Conservation (phyloP, 2,113 vertebrate genomes). For the Toxostoma redivivum region DNA sequence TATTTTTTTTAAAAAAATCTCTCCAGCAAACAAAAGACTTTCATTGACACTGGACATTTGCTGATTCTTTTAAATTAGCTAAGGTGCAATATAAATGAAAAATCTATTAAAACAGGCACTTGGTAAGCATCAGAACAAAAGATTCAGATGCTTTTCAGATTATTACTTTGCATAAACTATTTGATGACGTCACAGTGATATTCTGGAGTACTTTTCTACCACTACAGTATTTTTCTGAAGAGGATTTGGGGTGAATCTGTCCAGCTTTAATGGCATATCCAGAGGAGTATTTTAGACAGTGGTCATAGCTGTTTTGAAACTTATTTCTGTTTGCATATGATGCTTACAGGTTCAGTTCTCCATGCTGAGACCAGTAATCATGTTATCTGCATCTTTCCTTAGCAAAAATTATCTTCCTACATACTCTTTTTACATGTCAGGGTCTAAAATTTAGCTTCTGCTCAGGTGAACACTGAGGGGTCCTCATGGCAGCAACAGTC, state of each 20-base stretch:
- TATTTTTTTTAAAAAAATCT: fast-evolving
- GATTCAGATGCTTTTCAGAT: background rate
- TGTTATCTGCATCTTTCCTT: background rate
- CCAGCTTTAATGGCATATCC: background rate
- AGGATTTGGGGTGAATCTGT: background rate
- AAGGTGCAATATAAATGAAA: background rate
- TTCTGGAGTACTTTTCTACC: background rate
- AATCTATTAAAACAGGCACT: background rate
- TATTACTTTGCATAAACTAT: background rate
- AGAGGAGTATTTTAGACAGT: background rate
- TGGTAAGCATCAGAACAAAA: background rate
- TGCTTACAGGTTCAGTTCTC: background rate
- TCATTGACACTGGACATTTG: background rate
- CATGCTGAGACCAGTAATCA: background rate
- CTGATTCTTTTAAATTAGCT: background rate
- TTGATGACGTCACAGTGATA: background rate
- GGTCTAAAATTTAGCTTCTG: background rate
- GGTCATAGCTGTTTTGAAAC: background rate
- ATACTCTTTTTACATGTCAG: background rate
- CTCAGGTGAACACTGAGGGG: background rate
- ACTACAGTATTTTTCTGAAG: background rate
- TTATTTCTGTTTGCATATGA: background rate
- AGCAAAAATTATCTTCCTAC: background rate
- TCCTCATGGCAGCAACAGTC: background rate
- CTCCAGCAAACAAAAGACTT: background rate